phyloP scores from a whole-genome alignment of 2,113 vertebrate species.

The Gallinago undulata region DNA sequence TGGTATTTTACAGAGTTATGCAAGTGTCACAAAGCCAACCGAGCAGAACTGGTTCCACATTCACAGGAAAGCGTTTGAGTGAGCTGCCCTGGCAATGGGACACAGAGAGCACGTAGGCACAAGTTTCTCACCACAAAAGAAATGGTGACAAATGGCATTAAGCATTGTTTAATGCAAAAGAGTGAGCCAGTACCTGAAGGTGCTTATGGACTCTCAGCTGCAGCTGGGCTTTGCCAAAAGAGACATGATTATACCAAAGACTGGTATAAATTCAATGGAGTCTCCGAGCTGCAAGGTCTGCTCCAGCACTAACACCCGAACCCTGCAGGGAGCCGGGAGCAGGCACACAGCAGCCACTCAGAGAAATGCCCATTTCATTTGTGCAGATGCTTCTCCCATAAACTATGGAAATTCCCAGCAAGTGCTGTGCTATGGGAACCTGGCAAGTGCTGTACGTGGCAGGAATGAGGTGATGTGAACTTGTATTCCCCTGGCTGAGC shows the following conservation, averaged over 20 bases:
- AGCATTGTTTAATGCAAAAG: neutral
- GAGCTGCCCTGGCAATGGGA: neutral
- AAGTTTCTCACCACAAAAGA: neutral
- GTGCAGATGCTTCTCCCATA: neutral
- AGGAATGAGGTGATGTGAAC: neutral
- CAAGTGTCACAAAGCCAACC: neutral
- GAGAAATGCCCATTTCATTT: neutral
- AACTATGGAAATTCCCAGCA: neutral
- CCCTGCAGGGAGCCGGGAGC: neutral
- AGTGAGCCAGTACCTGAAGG: neutral
- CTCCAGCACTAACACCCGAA: neutral
- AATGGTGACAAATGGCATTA: neutral
- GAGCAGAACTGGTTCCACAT: neutral
- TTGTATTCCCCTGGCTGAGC: neutral
- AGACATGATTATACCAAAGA: neutral
- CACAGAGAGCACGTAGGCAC: neutral
- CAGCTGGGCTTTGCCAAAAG: neutral
- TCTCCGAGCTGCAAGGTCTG: neutral
- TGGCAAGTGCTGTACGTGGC: fast-evolving
- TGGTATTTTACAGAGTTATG: neutral
- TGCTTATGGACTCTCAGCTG: neutral
- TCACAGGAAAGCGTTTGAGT: neutral
- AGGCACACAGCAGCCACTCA: neutral
- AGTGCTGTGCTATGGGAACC: fast-evolving
- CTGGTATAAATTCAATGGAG: neutral